A percentile compares a stretch with the other conserved stretches of the same genome.
phyloP scores from a whole-genome alignment of 2,797 vertebrate species.

The Anomalospiza imberbis region DNA sequence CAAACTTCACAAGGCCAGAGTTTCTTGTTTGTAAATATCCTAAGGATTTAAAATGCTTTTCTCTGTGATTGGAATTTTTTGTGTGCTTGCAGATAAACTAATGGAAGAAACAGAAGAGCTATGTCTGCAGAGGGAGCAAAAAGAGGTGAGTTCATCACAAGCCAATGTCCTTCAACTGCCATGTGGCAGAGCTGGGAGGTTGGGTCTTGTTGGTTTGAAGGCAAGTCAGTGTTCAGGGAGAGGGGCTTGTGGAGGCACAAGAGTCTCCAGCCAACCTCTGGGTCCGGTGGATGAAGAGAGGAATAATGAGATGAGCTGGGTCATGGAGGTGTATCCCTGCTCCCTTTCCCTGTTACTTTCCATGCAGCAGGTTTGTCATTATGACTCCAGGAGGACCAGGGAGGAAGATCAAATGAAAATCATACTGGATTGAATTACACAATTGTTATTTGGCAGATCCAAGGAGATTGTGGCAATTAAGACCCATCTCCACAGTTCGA shows the following conservation, averaged over 20 bases:
- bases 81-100: slow-evolving; percentile 86
- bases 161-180: background rate
- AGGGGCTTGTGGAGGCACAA: background rate
- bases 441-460: background rate
- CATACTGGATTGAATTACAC: background rate
- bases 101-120: slow-evolving; percentile 98
- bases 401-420: background rate
- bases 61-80: background rate
- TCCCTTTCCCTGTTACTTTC: background rate
- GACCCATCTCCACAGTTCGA: background rate
- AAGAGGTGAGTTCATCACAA: slow-evolving; percentile 78
- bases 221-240: background rate
- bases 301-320: background rate
- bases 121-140: slow-evolving; percentile 89
- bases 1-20: background rate
- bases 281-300: background rate
- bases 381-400: background rate
- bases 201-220: background rate
- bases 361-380: background rate
- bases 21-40: background rate
- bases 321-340: background rate
- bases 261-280: background rate
- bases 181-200: background rate
- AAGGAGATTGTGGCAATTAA: background rate
- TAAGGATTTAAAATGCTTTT: background rate